phyloP scores from a whole-genome alignment of 2,113 vertebrate genomes.

The Bos javanicus region DNA sequence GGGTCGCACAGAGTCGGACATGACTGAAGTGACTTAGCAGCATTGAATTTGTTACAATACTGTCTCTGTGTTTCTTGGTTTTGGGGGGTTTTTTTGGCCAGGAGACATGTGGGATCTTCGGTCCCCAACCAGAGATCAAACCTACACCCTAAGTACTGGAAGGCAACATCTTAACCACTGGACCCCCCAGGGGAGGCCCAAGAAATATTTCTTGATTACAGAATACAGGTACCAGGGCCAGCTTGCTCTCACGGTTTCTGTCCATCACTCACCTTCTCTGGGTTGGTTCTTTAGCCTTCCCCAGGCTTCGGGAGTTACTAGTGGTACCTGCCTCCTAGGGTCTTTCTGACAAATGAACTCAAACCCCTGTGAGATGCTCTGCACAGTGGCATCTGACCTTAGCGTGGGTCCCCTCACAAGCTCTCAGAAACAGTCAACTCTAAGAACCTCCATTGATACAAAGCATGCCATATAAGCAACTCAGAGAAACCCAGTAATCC shows the following conservation, averaged over 20 bases:
- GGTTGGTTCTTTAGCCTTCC: neutral
- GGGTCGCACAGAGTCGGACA: too few species aligned
- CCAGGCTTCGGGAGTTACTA: neutral
- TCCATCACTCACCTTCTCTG: neutral
- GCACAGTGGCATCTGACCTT: accelerated
- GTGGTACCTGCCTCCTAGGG: neutral
- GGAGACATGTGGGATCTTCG: neutral
- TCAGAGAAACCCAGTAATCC: too few species aligned
- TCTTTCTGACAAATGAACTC: neutral
- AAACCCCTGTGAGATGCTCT: accelerated
- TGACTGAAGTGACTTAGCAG: too few species aligned
- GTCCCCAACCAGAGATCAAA: neutral
- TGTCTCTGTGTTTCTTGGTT: neutral
- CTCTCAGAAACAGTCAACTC: neutral
- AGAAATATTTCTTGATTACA: neutral
- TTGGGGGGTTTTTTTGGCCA: neutral
- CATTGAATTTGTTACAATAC: neutral
- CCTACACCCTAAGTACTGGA: neutral
- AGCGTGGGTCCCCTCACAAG: neutral
- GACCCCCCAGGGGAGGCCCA: neutral
- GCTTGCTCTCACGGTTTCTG: neutral
- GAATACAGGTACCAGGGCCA: neutral
- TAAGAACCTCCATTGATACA: accelerated
- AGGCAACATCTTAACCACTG: neutral
- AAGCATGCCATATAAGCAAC: neutral